A percentile compares a stretch with the other conserved stretches of the same genome.
These are phyloP conservation scores for Melinaea menophilus DNA, from an alignment of 2,888 invertebrate genomes.

Conservation along the genomic window DNA sequence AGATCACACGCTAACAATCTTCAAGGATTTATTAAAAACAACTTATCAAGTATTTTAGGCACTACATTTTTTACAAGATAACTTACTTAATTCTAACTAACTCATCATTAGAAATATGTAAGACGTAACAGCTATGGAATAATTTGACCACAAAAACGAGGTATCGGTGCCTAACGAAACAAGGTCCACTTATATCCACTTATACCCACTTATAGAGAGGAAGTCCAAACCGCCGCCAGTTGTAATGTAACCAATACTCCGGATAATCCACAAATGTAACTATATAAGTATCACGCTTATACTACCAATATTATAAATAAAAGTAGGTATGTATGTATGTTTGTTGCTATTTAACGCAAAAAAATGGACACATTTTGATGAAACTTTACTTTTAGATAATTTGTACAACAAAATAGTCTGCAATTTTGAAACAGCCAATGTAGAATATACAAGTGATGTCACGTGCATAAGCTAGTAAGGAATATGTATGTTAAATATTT, in stretches of 20 bases:
- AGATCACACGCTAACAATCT: neutral
- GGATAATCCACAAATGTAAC: neutral
- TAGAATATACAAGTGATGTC: too few relatives aligned
- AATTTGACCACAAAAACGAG: slow-evolving; percentile 19
- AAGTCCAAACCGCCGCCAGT: slow-evolving; percentile 61
- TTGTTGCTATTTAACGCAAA: too few relatives aligned
- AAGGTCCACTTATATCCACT: slow-evolving; percentile 68
- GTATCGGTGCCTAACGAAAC: slow-evolving; percentile 43
- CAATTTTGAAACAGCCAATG: too few relatives aligned
- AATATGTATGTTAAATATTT: too few relatives aligned
- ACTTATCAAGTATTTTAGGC: neutral
- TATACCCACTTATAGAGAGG: slow-evolving; percentile 72
- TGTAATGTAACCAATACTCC: slow-evolving; percentile 48
- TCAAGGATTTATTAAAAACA: slow-evolving; percentile 1
- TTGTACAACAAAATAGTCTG: too few relatives aligned
- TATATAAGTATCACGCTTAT: neutral
- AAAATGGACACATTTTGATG: too few relatives aligned
- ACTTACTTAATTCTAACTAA: slow-evolving; percentile 3
- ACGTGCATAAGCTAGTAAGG: too few relatives aligned
- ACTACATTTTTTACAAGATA: neutral
- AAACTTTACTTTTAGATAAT: too few relatives aligned
- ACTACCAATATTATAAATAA: too few relatives aligned
- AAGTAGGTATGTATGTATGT: too few relatives aligned
- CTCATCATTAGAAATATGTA: neutral
- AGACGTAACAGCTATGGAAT: slow-evolving; percentile 8